Evolutionary conservation across 2,113 vertebrate genomes (phyloP), one percentile per base, ranked within the genome.

Genomic region (Etheostoma spectabile): DNA sequence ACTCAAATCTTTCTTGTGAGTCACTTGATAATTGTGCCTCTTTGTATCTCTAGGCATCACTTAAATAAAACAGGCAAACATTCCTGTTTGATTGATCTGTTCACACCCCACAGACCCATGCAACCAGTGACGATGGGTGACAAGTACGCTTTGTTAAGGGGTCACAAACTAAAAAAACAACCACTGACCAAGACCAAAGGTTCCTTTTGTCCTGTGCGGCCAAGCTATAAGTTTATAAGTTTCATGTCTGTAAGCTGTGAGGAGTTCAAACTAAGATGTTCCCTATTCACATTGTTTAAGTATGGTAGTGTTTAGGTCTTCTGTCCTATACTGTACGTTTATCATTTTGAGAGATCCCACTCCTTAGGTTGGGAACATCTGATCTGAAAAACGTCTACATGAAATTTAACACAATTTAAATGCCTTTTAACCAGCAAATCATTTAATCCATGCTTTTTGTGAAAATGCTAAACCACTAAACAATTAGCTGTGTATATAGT

Each of bases 401-500:
- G 30, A 53, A 45, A 45, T 21, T 42, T 6, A 77, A 5, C 45
- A 38, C 10, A 30, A 16, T 38, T 49, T 8, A 70, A 46, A 56
- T 0, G 0, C n/a, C 38, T 33, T 78, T 74, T 72, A 68, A 82
- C n/a, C 51, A 53, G 35, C 6, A 76, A 38, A 18, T n/a, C 48
- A 2, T 45, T 49, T 21, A 1, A 71, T 65, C 52, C 18, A 59
- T 46, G 38, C 14, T 42, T 19, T 49, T 21, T 27, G 12, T 52
- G 30, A 62, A 13, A 16, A 35, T 56, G 35, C n/a, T 48, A 2
- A 35, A 12, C 27, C 8, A 19, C 19, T 68, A 38, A 78, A 86
- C 70, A 60, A 51, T 48, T 38, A 60, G 8, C 38, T 65, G 52
- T n/a, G 79, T 45, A 69, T 22, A 46, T 5, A 42, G 53, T 24